Conservation (phyloP, 2,888 invertebrate genomes). For the Protodeltote pygarga region DNA sequence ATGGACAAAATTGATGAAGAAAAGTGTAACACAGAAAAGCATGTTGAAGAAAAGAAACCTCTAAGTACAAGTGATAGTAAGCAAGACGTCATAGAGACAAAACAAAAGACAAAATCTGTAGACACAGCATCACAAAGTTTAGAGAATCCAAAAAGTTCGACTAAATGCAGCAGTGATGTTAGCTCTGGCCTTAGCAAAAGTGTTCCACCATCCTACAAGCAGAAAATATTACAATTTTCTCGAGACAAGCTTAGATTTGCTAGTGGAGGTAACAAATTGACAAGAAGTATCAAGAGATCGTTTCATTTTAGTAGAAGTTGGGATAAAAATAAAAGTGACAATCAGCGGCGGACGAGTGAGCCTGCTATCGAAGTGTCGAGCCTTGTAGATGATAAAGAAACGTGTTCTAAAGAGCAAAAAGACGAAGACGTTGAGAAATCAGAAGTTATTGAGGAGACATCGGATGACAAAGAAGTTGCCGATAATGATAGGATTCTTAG, state of each 20-base stretch:
- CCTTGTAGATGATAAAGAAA: conserved; percentile 63
- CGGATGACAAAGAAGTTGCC: conserved; percentile 76
- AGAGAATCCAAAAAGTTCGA: conserved; percentile 79
- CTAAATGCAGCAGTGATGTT: conserved; percentile 76
- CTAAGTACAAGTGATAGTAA: conserved; percentile 45
- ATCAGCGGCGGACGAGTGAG: conserved; percentile 78
- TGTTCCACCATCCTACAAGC: conserved; percentile 84
- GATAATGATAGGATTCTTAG: conserved; percentile 73
- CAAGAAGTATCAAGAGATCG: conserved; percentile 82
- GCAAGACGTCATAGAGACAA: conserved; percentile 56
- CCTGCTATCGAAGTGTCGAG: conserved; percentile 73
- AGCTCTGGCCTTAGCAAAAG: conserved; percentile 81
- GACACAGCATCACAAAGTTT: conserved; percentile 82
- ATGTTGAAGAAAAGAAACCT: conserved; percentile 42
- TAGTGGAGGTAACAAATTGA: conserved; percentile 79
- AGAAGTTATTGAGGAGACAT: conserved; percentile 78
- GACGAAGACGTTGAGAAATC: conserved; percentile 79
- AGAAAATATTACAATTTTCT: conserved; percentile 82
- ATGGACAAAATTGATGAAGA: conserved; percentile 83
- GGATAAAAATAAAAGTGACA: conserved; percentile 78
- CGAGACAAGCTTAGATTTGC: conserved; percentile 81
- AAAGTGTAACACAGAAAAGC: conserved; percentile 63
- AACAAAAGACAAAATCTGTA: conserved; percentile 69
- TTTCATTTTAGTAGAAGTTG: conserved; percentile 81
- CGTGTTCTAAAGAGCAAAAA: conserved; percentile 76